Evolutionary conservation across 1,140 invertebrate species (phyloP).

Genomic region (Danaus melanippus): DNA sequence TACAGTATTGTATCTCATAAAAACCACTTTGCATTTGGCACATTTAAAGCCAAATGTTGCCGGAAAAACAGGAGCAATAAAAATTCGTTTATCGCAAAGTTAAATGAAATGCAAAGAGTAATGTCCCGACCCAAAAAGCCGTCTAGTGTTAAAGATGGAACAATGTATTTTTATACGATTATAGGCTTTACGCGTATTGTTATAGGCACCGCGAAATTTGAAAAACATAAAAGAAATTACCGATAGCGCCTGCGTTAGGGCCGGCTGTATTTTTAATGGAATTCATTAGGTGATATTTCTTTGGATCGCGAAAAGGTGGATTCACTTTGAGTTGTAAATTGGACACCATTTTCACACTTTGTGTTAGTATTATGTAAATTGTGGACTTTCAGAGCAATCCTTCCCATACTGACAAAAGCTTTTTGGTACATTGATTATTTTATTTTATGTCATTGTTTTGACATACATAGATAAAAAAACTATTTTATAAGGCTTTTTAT

Average conservation of each 20-base stretch:
- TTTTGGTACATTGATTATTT: no score
- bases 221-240: conserved; percentile 9
- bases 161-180: conserved; percentile 1
- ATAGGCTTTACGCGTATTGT: neutral
- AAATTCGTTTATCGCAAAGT: conserved; percentile 17
- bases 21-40: neutral
- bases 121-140: conserved; percentile 14
- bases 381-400: conserved; percentile 6
- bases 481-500: no score
- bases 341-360: conserved; percentile 13
- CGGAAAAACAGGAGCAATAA: conserved; percentile 13
- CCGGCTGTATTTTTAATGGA: conserved; percentile 22
- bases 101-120: conserved; percentile 20
- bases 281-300: conserved; percentile 32
- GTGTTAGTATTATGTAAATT: conserved; percentile 16
- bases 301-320: conserved; percentile 17
- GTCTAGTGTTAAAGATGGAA: conserved; percentile 7
- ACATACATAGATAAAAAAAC: no score
- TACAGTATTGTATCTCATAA: no score
- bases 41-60: conserved; percentile 11
- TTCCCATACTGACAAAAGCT: neutral
- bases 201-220: conserved; percentile 9
- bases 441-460: no score
- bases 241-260: conserved; percentile 15
- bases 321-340: conserved; percentile 31